Evolutionary conservation across 2,113 vertebrate species (phyloP), one percentile per base, ranked within the genome.

Genomic region (Uria lomvia): DNA sequence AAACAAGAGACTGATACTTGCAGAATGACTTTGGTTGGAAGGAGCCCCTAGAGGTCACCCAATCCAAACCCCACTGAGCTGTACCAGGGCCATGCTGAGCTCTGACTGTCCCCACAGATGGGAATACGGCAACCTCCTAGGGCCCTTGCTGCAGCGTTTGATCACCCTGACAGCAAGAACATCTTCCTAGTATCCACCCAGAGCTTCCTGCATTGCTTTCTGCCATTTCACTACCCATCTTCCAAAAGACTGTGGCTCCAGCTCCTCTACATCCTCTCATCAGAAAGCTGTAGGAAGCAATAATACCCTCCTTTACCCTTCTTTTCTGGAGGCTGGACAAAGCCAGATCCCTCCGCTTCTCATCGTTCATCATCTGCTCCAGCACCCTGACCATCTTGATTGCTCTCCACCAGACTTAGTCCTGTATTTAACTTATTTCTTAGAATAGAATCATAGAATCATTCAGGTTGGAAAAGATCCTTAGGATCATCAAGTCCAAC

Each of bases 131-230:
- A 76, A 5, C 36, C 15, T 80, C 49, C 34, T 30, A 70, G 34
- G 47, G 34, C 2, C 30, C 8, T 34, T n/a, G 20, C 30, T 70
- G 34, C 53, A 56, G 30, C 0, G 0, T 63, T 79, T 52, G n/a
- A 65, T 34, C 43, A 40, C 26, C 53, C 11, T 56, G 53, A 91
- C 17, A 47, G 20, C 17, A 75, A 86, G 27, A 92, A 21, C 11
- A 2, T 10, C 27, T 27, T 63, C 45, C 34, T 38, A 43, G 2
- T 29, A 58, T 11, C 26, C 53, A 38, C n/a, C 58, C 55, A 45
- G 8, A 60, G n/a, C 38, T 60, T 71, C 6, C 63, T 32, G 42
- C 1, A 0, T 34, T 56, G 52, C 36, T 53, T 60, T 86, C 27
- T 67, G 70, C 34, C n/a, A 53, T 71, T 75, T 70, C 49, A 22